A percentile compares a stretch with the other conserved stretches of the same genome.
These are phyloP conservation scores for Atlantisia rogersi DNA, from an alignment of 2,113 vertebrate genomes.

Conservation along the genomic window DNA sequence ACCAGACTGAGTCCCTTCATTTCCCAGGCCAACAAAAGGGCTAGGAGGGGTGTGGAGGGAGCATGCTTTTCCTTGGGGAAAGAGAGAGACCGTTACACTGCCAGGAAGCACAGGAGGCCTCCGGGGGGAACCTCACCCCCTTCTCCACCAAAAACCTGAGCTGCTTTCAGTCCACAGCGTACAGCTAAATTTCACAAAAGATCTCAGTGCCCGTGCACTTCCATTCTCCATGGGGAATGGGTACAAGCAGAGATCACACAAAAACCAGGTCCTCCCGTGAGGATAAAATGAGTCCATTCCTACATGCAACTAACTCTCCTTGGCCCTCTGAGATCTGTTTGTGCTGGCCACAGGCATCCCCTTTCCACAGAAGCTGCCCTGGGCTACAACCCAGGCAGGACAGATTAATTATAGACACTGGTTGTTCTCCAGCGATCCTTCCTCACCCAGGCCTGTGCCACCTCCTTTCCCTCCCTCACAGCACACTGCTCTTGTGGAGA, in stretches of 20 bases:
- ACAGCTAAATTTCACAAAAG: not conserved
- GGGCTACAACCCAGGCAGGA: rapidly evolving
- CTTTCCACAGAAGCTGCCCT: not conserved
- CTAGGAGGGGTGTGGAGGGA: conserved; percentile 43
- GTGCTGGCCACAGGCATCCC: not conserved
- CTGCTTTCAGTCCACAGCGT: not conserved
- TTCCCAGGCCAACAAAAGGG: conserved; percentile 47
- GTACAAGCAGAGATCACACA: not conserved
- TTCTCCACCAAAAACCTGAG: conserved; percentile 9
- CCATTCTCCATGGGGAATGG: not conserved
- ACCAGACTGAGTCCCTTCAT: conserved; percentile 34
- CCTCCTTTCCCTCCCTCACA: not conserved
- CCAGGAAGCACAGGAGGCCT: not conserved
- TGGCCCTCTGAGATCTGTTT: not conserved
- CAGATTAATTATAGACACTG: not conserved
- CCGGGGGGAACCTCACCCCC: not conserved
- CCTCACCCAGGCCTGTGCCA: not conserved
- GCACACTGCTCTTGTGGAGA: not conserved
- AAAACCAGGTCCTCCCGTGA: not conserved
- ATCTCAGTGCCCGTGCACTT: not conserved
- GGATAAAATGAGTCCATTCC: not conserved
- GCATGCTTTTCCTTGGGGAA: conserved; percentile 38
- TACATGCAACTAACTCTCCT: not conserved
- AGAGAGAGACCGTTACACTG: conserved; percentile 45
- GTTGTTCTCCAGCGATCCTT: not conserved